Evolutionary conservation across 2,888 invertebrate genomes (phyloP), one percentile per base, ranked within the genome.

Genomic region (Mimas tiliae): DNA sequence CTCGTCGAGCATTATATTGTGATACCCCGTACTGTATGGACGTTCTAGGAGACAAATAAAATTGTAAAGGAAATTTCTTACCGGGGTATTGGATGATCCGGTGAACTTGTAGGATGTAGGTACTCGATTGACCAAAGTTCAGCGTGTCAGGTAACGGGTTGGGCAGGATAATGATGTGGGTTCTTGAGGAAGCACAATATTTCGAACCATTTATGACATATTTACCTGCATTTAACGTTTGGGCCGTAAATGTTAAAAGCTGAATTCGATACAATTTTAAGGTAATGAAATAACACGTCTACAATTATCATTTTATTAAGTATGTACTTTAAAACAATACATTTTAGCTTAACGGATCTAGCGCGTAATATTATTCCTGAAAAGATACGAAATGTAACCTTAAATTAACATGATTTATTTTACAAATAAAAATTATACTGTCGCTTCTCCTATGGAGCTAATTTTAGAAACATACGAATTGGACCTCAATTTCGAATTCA

Each of bases 51-150:
- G 77, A 83, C 75, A 88, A 91, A 91, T 85, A 88, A 89, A 89
- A 89, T 58, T 81, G 85, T 86, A 91, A 85, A 92, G 91, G 91
- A 93, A 88, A 88, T 80, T 71, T 91, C 94, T 94, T 94, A 94
- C 94, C 93, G 81, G 94, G 93, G 93, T 69, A 80, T 83, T 90
- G 92, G 91, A 86, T 89, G 90, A 90, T 92, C 92, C 93, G 80
- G 88, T 89, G 88, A 88, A 87, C 92, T 66, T 88, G 92, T 86
- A 86, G 93, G 91, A 90, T 90, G 92, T 80, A 88, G 90, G 91
- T 90, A 84, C 91, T 86, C 90, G 89, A 74, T 88, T 90, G 90
- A 87, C 82, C 86, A 83, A 76, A 79, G 79, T 87, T 87, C 89
- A 82, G 87, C 90, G 83, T 85, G 75, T 85, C 91, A 84, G 90